phyloP scores from a whole-genome alignment of 2,113 vertebrate species.

The Paraplagusia blochii region DNA sequence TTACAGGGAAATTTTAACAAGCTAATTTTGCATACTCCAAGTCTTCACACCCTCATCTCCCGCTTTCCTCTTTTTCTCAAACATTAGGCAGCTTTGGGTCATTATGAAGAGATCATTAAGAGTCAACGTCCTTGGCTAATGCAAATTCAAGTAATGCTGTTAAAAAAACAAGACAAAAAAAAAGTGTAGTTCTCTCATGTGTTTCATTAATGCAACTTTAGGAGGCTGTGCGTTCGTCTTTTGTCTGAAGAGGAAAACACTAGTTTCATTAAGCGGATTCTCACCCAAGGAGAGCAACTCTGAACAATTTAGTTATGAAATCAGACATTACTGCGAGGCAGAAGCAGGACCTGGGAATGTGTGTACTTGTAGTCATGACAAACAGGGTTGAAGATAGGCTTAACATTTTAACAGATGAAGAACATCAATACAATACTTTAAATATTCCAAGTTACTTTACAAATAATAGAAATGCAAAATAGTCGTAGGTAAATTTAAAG shows the following conservation, averaged over 20 bases:
- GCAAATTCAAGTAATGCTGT: not conserved
- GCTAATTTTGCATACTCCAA: not conserved
- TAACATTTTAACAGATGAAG: not conserved
- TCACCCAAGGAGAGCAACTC: conserved; percentile 38
- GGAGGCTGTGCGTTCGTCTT: conserved; percentile 9
- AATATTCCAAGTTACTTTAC: too few relatives aligned
- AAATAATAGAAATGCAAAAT: too few relatives aligned
- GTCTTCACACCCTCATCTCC: not conserved
- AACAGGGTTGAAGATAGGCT: not conserved
- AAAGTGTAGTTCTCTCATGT: not conserved
- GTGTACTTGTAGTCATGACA: conserved; percentile 33
- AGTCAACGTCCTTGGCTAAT: too few relatives aligned
- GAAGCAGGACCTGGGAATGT: conserved; percentile 19
- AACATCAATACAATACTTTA: too few relatives aligned
- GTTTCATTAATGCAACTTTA: conserved; percentile 7
- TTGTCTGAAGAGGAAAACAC: conserved; percentile 37
- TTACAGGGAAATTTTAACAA: not conserved
- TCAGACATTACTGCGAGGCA: conserved; percentile 3
- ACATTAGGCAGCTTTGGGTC: conserved; percentile 2
- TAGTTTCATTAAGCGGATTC: conserved; percentile 41
- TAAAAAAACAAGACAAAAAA: not conserved
- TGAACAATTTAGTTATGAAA: not conserved
- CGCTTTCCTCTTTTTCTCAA: not conserved
- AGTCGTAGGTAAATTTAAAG: too few relatives aligned
- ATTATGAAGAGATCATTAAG: conserved; percentile 30